Base-by-base conservation (phyloP, 2,888 invertebrate genomes). In the Xanthorhoe designata region DNA sequence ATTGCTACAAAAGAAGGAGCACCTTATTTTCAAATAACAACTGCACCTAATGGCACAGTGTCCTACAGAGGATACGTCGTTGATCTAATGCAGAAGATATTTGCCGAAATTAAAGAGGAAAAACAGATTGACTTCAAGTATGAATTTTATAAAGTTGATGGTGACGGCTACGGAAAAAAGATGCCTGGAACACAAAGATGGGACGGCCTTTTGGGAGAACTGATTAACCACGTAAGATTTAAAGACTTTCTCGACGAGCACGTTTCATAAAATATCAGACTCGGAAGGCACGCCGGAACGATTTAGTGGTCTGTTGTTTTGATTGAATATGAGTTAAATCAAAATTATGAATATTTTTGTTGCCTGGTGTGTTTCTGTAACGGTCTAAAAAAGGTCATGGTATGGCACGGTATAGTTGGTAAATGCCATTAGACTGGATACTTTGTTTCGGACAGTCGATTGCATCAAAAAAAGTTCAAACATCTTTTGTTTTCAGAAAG, bases 61-160 rank as follows among this genome's bases (percentile, higher is more conserved):
- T 97, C 60, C 24, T 55, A 94, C 78, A 96, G 96, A 78, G 98
- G 98, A 0, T 99, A 97, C 82, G 96, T 97, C 3, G 95, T 98
- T 59, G 99, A 99, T 84, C 90, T 99, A 0, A 96, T 99, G 65
- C 89, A 96, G 13, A 95, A 95, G 69, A 96, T 99, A 64, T 95
- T 92, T 68, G 69, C 85, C 58, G 68, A 79, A 1, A 89, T 92
- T n/a, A 84, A 78, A 54, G 71, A 77, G 15, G 68, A 80, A 9
- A 78, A 85, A 15, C 76, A 85, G 9, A 55, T 71, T 6, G 79
- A 85, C 96, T 45, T 94, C 88, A 78, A 95, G 58, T 96, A 95
- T 76, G 94, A 94, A 72, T 96, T 97, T 73, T 94, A 95, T 77
- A 82, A 96, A 58, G 96, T 95, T 0, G 93, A 94, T 0, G 96